Evolutionary conservation across 2,888 invertebrate species (phyloP).

Genomic region (Andrena dorsata): DNA sequence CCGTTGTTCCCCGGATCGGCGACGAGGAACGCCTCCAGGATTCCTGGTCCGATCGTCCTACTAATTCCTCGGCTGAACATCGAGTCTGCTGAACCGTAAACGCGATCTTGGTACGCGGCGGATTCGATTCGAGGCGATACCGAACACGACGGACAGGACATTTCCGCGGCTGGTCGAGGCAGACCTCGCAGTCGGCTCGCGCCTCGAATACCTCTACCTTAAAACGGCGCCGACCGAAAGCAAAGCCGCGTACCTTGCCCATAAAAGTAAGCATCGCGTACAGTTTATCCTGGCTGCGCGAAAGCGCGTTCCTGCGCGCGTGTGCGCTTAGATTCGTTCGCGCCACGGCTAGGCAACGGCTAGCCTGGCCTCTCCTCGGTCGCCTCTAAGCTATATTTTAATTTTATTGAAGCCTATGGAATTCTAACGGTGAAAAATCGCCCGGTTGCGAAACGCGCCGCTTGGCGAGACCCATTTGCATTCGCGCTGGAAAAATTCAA

Average conservation of each 20-base stretch:
- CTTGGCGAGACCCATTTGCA: constrained; percentile 22
- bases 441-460: constrained; percentile 14
- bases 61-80: background rate
- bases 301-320: constrained; percentile 24
- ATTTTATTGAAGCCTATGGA: constrained; percentile 52
- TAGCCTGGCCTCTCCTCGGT: background rate
- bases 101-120: background rate
- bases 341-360: background rate
- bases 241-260: constrained; percentile 29
- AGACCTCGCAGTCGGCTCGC: constrained; percentile 9
- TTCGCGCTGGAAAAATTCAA: constrained; percentile 10
- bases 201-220: constrained; percentile 24
- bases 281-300: constrained; percentile 28
- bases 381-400: constrained; percentile 33
- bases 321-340: constrained; percentile 1
- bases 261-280: constrained; percentile 51
- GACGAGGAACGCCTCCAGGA: constrained; percentile 16
- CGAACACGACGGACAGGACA: background rate
- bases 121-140: background rate
- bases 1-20: constrained; percentile 25
- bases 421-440: constrained; percentile 48
- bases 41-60: constrained; percentile 12
- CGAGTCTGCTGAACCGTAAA: background rate
- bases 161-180: background rate
- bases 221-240: constrained; percentile 31